These are phyloP conservation scores for Drosophila burlai DNA, from an alignment of 1,140 invertebrate genomes.

Conservation along the genomic window DNA sequence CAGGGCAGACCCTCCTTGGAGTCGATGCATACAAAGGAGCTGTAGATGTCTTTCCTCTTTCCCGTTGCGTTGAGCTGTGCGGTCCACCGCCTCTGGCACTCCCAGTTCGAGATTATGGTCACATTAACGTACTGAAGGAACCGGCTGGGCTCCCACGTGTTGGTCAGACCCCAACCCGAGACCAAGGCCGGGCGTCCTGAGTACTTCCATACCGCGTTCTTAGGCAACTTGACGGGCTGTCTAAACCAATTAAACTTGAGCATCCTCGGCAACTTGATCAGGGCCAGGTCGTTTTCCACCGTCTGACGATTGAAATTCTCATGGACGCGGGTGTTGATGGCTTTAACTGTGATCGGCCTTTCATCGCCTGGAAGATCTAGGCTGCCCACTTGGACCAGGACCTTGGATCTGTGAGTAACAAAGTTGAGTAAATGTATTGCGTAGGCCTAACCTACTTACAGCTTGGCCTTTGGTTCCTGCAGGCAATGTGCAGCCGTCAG, in stretches of 20 bases:
- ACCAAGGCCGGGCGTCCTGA: slow-evolving; percentile 7
- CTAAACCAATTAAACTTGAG: slow-evolving; percentile 22
- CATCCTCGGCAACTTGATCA: slow-evolving; percentile 36
- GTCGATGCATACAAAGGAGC: slow-evolving; percentile 54
- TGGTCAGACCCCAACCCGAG: slow-evolving; percentile 58
- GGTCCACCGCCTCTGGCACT: slow-evolving; percentile 55
- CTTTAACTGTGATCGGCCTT: not conserved
- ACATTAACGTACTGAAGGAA: slow-evolving; percentile 40
- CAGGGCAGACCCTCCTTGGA: slow-evolving; percentile 50
- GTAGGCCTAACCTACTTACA: slow-evolving; percentile 26
- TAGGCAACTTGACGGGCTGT: slow-evolving; percentile 38
- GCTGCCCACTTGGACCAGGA: slow-evolving; percentile 33
- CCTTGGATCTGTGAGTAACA: slow-evolving; percentile 13
- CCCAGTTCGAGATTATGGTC: slow-evolving; percentile 43
- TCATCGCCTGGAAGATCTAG: not conserved
- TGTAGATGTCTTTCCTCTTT: slow-evolving; percentile 21
- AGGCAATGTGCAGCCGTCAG: slow-evolving; percentile 66
- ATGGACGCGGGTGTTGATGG: slow-evolving; percentile 34
- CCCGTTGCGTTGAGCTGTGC: not conserved
- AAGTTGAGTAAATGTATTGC: not conserved
- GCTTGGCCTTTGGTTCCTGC: slow-evolving; percentile 11
- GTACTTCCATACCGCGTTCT: not conserved
- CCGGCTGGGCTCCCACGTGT: not conserved
- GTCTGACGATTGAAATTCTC: slow-evolving; percentile 19
- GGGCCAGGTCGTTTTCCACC: slow-evolving; percentile 43